Base-by-base conservation (phyloP, 2,888 invertebrate genomes). In the Malthinus flaveolus region DNA sequence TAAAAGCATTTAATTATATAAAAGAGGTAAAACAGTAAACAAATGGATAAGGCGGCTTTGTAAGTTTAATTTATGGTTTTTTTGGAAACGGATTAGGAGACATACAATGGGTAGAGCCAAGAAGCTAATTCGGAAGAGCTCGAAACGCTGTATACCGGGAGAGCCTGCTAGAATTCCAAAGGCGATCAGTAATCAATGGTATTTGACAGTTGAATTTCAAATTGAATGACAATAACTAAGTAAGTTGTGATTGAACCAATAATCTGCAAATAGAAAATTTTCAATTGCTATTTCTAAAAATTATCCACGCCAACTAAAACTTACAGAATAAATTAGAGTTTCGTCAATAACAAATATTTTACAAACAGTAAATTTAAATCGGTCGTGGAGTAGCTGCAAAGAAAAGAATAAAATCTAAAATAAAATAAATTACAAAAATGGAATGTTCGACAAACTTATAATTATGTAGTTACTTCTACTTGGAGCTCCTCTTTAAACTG, bases 141-240 rank as follows among this genome's bases (percentile, higher is more conserved):
- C n/a, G n/a, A n/a, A n/a, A n/a, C n/a, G n/a, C n/a, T n/a, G n/a
- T n/a, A n/a, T n/a, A n/a, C n/a, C n/a, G n/a, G n/a, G n/a, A n/a
- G n/a, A n/a, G n/a, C n/a, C n/a, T n/a, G n/a, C n/a, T n/a, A n/a
- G n/a, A n/a, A n/a, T n/a, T n/a, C n/a, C n/a, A n/a, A n/a, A n/a
- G n/a, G n/a, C n/a, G n/a, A n/a, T n/a, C n/a, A n/a, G n/a, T n/a
- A n/a, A 23, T 23, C 23, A 23, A 5, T 23, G 23, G 23, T 23
- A 23, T n/a, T 42, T 11, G 23, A n/a, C 8, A 15, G 39, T 42
- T 42, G 39, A 42, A 42, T 42, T 54, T 59, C 47, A 15, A 59
- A 48, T 53, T 62, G 61, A 51, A 60, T 46, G 52, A 64, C 55
- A 37, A 59, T 59, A 13, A 59, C 42, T 48, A 64, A 56, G 59